Conservation (phyloP, 2,113 vertebrate genomes). For the Numenius arquata region DNA sequence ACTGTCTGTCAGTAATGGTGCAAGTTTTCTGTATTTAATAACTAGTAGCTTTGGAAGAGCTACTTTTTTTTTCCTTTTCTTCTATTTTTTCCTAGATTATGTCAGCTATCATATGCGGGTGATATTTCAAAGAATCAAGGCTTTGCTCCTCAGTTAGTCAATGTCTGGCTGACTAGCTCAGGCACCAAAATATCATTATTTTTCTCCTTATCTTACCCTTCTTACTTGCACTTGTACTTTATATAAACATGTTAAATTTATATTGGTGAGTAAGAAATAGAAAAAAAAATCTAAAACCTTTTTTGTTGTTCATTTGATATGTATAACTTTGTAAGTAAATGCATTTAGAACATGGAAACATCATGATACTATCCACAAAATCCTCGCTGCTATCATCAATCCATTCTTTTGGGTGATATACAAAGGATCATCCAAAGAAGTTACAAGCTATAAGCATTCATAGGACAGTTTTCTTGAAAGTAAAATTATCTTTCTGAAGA, state of each 20-base stretch:
- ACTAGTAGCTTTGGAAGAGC: not conserved
- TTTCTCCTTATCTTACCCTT: not conserved
- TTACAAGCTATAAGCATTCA: not conserved
- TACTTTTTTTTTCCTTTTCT: not conserved
- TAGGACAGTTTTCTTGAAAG: not conserved
- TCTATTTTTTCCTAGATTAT: not conserved
- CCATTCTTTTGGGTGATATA: not conserved
- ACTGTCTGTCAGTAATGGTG: not conserved
- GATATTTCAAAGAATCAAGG: not conserved
- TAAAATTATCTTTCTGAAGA: not conserved
- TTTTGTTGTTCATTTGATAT: not conserved
- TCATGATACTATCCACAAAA: rapidly evolving
- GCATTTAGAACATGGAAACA: not conserved
- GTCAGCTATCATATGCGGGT: not conserved
- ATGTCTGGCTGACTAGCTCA: not conserved
- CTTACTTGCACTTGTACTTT: not conserved
- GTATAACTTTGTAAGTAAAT: not conserved
- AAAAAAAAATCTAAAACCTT: not conserved
- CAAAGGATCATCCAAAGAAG: not conserved
- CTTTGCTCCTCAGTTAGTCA: not conserved
- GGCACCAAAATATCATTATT: not conserved
- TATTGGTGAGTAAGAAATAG: not conserved
- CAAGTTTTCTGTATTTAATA: not conserved
- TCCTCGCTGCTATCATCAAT: not conserved
- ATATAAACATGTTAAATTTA: not conserved